These are phyloP conservation scores for Fregata magnificens DNA, from an alignment of 2,113 vertebrate genomes.

Conservation along the genomic window DNA sequence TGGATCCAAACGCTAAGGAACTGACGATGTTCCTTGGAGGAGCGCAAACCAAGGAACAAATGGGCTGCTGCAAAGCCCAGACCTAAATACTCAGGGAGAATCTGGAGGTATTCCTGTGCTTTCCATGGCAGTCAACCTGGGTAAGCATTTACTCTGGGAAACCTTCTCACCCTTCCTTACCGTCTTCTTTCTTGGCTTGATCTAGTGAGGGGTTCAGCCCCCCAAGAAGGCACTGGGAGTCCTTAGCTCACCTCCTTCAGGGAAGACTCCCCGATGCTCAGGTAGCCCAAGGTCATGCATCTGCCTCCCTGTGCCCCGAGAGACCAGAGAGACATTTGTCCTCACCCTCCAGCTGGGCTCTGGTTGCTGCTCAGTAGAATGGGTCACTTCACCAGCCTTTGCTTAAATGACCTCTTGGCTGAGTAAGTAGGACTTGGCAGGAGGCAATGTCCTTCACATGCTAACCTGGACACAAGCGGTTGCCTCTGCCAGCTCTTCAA, in stretches of 20 bases:
- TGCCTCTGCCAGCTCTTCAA: neutral
- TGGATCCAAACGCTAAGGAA: neutral
- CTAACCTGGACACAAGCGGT: neutral
- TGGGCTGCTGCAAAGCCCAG: neutral
- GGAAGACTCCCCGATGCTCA: neutral
- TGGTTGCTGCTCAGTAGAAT: neutral
- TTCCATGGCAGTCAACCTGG: neutral
- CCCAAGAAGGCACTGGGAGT: neutral
- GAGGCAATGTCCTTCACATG: neutral
- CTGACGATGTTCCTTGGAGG: neutral
- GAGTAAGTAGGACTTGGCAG: neutral
- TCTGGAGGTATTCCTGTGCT: neutral
- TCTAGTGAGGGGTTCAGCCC: neutral
- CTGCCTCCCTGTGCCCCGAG: neutral
- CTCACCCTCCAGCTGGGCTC: neutral
- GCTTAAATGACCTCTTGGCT: neutral
- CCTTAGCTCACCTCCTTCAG: neutral
- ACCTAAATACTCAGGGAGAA: neutral
- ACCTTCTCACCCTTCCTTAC: neutral
- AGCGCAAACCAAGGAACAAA: neutral
- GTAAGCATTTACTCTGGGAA: neutral
- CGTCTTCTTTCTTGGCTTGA: neutral
- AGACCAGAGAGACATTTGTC: neutral
- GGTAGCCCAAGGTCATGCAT: neutral
- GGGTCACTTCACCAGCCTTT: neutral